Conservation (phyloP, 2,888 invertebrate species). For the Apodemia mormo region DNA sequence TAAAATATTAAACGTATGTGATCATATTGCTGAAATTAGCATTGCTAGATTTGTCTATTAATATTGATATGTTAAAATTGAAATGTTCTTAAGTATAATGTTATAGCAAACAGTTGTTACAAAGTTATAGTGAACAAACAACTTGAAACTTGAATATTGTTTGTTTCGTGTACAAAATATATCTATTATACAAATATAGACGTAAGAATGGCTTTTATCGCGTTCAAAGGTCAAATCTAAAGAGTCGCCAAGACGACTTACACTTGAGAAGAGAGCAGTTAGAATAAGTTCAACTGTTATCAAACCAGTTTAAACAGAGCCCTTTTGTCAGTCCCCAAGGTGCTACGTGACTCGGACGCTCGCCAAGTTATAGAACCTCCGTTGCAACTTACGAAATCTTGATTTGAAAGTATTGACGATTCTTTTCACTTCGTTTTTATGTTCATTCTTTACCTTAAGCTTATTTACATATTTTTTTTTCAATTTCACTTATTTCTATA, state of each 20-base stretch:
- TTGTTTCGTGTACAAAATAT: neutral
- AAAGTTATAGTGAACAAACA: conserved; percentile 1
- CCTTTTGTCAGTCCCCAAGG: conserved; percentile 27
- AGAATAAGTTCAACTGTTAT: conserved; percentile 52
- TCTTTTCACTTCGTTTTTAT: too few relatives aligned
- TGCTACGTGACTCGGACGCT: conserved; percentile 64
- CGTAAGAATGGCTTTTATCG: neutral
- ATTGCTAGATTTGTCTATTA: too few relatives aligned
- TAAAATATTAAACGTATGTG: too few relatives aligned
- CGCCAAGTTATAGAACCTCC: conserved; percentile 54
- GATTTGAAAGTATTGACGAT: too few relatives aligned
- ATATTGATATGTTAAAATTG: too few relatives aligned
- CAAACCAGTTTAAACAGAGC: conserved; percentile 6
- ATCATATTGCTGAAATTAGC: too few relatives aligned
- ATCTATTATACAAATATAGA: neutral
- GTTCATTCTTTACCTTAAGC: too few relatives aligned
- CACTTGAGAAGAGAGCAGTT: conserved; percentile 61
- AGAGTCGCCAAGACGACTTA: conserved; percentile 48
- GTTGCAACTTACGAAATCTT: too few relatives aligned
- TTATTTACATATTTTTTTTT: too few relatives aligned
- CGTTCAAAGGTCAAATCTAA: conserved; percentile 51
- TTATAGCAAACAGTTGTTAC: neutral
- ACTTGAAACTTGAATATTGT: neutral
- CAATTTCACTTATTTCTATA: too few relatives aligned
- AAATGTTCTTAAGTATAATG: too few relatives aligned